These are phyloP conservation scores for Thereva unica DNA, from an alignment of 2,888 invertebrate species.

Conservation along the genomic window DNA sequence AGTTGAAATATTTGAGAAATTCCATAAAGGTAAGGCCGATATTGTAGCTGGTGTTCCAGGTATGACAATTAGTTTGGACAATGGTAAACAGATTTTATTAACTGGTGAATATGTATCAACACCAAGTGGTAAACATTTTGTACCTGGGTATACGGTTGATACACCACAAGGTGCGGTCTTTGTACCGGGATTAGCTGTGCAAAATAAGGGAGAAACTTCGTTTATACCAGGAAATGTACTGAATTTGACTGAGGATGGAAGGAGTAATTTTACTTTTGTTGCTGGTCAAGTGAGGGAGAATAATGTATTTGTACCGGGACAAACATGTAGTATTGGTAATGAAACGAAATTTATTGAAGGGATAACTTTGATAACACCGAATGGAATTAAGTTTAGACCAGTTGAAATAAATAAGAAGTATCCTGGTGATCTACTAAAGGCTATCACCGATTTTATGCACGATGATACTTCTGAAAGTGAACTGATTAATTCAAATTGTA, in stretches of 20 bases:
- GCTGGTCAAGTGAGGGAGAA: slow-evolving; percentile 70
- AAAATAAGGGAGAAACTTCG: slow-evolving; percentile 68
- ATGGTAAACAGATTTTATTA: slow-evolving; percentile 67
- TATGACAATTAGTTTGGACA: slow-evolving; percentile 67
- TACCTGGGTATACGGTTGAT: slow-evolving; percentile 75
- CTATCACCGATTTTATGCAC: slow-evolving; percentile 43
- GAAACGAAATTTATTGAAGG: slow-evolving; percentile 65
- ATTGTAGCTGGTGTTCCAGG: slow-evolving; percentile 52
- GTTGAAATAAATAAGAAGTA: slow-evolving; percentile 62
- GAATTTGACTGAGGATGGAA: slow-evolving; percentile 49
- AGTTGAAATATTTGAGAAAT: slow-evolving; percentile 65
- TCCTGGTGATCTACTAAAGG: too few relatives aligned
- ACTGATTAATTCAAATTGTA: too few relatives aligned
- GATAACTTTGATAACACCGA: slow-evolving; percentile 65
- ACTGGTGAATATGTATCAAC: slow-evolving; percentile 74
- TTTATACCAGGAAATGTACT: slow-evolving; percentile 67
- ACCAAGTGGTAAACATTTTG: slow-evolving; percentile 70
- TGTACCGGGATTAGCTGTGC: slow-evolving; percentile 73
- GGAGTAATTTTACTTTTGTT: slow-evolving; percentile 67
- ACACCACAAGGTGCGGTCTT: slow-evolving; percentile 70
- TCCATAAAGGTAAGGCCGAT: slow-evolving; percentile 63
- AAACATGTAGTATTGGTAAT: slow-evolving; percentile 64
- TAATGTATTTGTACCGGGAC: slow-evolving; percentile 66
- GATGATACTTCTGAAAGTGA: too few relatives aligned
- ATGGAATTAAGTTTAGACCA: slow-evolving; percentile 66